These are phyloP conservation scores for Brachypodius melanocephalos DNA, from an alignment of 2,113 vertebrate species.

Conservation along the genomic window DNA sequence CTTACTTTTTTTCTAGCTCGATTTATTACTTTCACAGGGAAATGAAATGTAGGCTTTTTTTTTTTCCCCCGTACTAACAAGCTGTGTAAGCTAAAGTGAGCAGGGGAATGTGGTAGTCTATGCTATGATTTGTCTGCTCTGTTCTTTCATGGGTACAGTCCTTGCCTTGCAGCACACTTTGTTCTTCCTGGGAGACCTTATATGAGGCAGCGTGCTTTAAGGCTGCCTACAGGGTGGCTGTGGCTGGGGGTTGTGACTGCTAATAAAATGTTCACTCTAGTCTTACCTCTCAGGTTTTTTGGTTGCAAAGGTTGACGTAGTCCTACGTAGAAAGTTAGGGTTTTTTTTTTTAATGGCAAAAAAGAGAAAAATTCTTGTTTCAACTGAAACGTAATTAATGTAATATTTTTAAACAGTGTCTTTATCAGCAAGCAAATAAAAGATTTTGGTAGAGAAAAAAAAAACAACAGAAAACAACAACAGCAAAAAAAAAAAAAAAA, in stretches of 20 bases:
- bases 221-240: not conserved
- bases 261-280: not conserved
- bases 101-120: not conserved
- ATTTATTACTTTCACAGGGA: not conserved
- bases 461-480: no score
- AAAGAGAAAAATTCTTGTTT: not conserved
- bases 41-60: not conserved
- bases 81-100: not conserved
- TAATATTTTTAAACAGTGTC: not conserved
- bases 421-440: not conserved
- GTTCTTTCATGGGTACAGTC: not conserved
- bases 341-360: not conserved
- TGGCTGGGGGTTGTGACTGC: not conserved
- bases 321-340: rapidly evolving
- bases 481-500: not conserved
- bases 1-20: not conserved
- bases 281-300: not conserved
- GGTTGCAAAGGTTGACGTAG: not conserved
- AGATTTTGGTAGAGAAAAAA: not conserved
- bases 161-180: not conserved
- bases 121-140: not conserved
- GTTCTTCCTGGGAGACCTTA: not conserved
- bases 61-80: rapidly evolving
- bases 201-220: not conserved
- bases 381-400: not conserved